Evolutionary conservation across 1,140 invertebrate species (phyloP).

Genomic region (Globodera ellingtonae): DNA sequence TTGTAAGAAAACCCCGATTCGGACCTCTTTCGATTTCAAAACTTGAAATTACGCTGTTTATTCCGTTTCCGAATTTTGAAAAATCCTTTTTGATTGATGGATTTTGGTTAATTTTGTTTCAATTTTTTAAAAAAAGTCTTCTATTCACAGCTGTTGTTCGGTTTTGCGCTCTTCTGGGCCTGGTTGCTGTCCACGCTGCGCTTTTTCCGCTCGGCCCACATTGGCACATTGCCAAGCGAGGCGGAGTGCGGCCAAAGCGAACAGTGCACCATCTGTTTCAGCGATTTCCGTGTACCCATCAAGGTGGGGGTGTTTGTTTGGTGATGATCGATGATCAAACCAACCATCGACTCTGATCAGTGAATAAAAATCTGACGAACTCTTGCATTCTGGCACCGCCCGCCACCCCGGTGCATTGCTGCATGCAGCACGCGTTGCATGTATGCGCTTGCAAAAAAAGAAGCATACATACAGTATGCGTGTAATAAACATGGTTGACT

Average conservation of each 20-base stretch:
- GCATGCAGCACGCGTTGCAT: too few relatives aligned
- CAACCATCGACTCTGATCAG: too few relatives aligned
- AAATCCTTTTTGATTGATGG: not conserved
- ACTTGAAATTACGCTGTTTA: too few relatives aligned
- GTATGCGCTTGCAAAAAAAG: too few relatives aligned
- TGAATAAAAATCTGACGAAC: too few relatives aligned
- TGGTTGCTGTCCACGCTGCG: conserved; percentile 38
- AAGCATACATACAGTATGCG: too few relatives aligned
- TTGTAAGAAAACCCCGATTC: too few relatives aligned
- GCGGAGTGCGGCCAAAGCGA: conserved; percentile 33
- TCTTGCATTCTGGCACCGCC: too few relatives aligned
- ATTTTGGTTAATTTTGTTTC: not conserved
- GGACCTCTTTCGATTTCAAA: too few relatives aligned
- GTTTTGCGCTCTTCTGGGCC: conserved; percentile 30
- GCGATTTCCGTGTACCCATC: conserved; percentile 27
- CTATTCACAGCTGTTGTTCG: conserved; percentile 31
- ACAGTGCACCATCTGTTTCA: conserved; percentile 44
- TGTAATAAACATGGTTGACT: too few relatives aligned
- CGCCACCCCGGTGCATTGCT: too few relatives aligned
- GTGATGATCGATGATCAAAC: not conserved
- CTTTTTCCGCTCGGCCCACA: conserved; percentile 34
- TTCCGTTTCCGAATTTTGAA: too few relatives aligned
- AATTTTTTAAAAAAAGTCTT: not conserved
- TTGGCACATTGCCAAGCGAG: conserved; percentile 30
- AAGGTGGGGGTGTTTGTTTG: conserved; percentile 20